A percentile compares a stretch with the other conserved stretches of the same genome.
Evolutionary conservation across 2,113 vertebrate genomes (phyloP).

Genomic region (Rhea pennata): DNA sequence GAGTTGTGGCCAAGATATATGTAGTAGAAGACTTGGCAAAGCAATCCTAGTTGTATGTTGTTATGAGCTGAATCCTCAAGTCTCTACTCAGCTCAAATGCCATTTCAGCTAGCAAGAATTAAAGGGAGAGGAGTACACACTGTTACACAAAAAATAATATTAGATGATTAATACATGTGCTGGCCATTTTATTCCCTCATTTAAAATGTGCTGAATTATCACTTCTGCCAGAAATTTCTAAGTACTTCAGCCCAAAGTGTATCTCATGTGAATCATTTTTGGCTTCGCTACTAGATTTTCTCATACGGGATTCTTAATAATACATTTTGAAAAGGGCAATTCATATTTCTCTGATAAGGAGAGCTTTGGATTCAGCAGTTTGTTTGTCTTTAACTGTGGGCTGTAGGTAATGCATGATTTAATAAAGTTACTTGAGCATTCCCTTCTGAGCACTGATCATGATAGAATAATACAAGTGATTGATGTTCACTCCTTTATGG

Average conservation of each 20-base stretch:
- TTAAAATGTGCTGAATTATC: conserved; percentile 51
- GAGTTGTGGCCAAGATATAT: neutral
- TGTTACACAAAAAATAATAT: neutral
- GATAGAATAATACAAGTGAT: conserved; percentile 59
- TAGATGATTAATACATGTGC: conserved; percentile 18
- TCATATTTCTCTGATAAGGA: conserved; percentile 30
- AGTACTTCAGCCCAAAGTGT: neutral
- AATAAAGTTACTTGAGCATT: conserved; percentile 53
- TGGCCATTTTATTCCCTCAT: neutral
- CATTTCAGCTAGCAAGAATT: conserved; percentile 14
- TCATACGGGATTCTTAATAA: neutral
- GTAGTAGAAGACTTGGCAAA: conserved; percentile 3
- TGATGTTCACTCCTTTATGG: conserved; percentile 45
- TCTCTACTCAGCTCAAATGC: neutral
- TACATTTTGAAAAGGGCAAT: neutral
- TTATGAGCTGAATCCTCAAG: neutral
- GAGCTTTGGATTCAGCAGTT: conserved; percentile 17
- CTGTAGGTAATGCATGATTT: conserved; percentile 42
- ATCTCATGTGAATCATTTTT: neutral
- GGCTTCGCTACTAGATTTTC: neutral
- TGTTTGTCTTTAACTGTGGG: conserved; percentile 40
- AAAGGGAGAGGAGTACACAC: neutral
- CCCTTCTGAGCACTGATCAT: conserved; percentile 37
- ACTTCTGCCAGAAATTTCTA: conserved; percentile 19
- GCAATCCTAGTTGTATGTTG: neutral